phyloP scores from a whole-genome alignment of 2,113 vertebrate genomes.

The Platysteira castanea region DNA sequence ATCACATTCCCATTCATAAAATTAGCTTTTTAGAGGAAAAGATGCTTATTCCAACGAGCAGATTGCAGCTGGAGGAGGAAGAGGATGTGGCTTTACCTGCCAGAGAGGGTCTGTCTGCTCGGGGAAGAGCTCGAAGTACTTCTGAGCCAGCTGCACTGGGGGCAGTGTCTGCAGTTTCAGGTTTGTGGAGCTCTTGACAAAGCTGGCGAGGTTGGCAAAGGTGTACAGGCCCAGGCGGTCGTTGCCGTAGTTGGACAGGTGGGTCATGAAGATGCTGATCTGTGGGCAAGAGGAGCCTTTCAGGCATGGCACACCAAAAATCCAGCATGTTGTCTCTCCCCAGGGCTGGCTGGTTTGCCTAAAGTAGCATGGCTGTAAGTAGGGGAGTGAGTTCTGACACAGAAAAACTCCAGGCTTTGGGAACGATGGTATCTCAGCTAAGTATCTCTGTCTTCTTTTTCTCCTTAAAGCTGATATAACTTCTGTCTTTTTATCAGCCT shows the following conservation, averaged over 20 bases:
- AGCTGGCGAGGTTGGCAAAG: conserved; percentile 90
- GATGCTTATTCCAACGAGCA: background rate
- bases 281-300: conserved; percentile 53
- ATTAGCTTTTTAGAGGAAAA: background rate
- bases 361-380: background rate
- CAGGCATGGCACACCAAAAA: background rate
- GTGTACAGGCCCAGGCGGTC: conserved; percentile 96
- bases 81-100: conserved; percentile 81
- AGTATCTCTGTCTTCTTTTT: background rate
- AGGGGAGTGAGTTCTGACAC: background rate
- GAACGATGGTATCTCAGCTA: background rate
- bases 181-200: conserved; percentile 90
- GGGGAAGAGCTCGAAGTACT: conserved; percentile 95
- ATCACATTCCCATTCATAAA: background rate
- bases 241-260: conserved; percentile 96
- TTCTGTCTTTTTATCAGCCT: background rate
- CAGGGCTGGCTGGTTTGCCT: background rate
- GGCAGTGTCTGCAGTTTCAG: conserved; percentile 87
- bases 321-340: background rate
- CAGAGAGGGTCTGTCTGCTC: conserved; percentile 94
- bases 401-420: background rate
- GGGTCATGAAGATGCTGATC: conserved; percentile 99
- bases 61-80: background rate
- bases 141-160: conserved; percentile 87
- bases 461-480: background rate